Percentiles rank a stretch among this genome's conserved stretches.
Evolutionary conservation across 2,888 invertebrate genomes (phyloP).

Genomic region (Blastobasis lacticolella): DNA sequence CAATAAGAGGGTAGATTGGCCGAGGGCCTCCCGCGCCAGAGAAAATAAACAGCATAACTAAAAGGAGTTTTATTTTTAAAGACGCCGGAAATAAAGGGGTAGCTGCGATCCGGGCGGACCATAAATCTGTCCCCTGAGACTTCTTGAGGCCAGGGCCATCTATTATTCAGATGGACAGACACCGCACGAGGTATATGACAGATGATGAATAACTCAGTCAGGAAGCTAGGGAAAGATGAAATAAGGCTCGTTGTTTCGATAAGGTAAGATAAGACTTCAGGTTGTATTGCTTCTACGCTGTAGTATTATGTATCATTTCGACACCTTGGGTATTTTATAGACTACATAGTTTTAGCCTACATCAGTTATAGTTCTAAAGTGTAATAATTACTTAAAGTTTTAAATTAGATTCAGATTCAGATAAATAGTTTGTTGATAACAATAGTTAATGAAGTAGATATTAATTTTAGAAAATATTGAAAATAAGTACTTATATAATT

Average conservation of each 20-base stretch:
- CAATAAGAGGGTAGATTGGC: conserved; percentile 15
- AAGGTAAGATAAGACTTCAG: no score
- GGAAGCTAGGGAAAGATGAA: conserved; percentile 17
- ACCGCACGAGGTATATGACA: conserved; percentile 33
- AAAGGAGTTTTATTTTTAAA: conserved; percentile 33
- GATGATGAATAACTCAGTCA: conserved; percentile 31
- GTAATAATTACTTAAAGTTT: no score
- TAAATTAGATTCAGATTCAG: no score
- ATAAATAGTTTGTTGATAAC: no score
- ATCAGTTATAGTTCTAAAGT: no score
- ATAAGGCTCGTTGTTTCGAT: conserved; percentile 4
- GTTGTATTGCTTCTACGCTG: no score
- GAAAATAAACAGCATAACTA: conserved; percentile 18
- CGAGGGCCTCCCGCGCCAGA: conserved; percentile 6
- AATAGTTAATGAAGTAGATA: no score
- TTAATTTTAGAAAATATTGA: no score
- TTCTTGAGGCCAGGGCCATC: conserved; percentile 40
- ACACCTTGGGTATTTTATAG: no score
- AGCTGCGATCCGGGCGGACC: conserved; percentile 31
- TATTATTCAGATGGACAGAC: conserved; percentile 50
- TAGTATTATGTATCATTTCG: no score
- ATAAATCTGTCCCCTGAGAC: conserved; percentile 49
- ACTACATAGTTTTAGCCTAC: no score
- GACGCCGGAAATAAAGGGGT: conserved; percentile 30
- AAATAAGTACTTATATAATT: no score